A percentile compares a stretch with the other conserved stretches of the same genome.
These are phyloP conservation scores for Sitta europaea DNA, from an alignment of 2,113 vertebrate genomes.

Conservation along the genomic window DNA sequence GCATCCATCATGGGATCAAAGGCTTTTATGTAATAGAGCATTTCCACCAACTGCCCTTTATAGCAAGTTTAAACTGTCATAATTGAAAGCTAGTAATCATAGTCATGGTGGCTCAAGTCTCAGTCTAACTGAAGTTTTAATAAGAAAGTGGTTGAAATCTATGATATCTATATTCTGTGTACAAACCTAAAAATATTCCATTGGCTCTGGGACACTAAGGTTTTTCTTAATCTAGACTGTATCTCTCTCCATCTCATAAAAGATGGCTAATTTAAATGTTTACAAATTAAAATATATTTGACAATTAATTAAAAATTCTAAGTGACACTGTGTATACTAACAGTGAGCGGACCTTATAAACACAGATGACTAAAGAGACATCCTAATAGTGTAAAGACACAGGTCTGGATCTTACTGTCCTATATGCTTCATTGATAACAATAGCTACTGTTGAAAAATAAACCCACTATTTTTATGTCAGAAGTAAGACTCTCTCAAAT, in stretches of 20 bases:
- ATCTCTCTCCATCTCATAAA: not conserved
- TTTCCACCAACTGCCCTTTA: not conserved
- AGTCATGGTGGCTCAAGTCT: not conserved
- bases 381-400: too few relatives aligned
- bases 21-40: not conserved
- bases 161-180: not conserved
- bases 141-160: not conserved
- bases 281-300: not conserved
- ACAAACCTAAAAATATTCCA: not conserved
- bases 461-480: not conserved
- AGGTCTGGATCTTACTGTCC: not conserved
- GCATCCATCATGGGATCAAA: constrained; percentile 13
- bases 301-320: not conserved
- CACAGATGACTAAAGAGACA: not conserved
- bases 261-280: not conserved
- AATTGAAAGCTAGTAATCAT: not conserved
- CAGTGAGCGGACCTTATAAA: not conserved
- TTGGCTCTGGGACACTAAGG: not conserved
- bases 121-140: not conserved
- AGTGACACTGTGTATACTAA: not conserved
- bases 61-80: not conserved
- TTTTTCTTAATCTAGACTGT: not conserved
- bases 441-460: not conserved
- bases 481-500: not conserved
- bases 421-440: not conserved